Base-by-base conservation (phyloP, 2,113 vertebrate genomes). In the Chlorodrepanis virens region DNA sequence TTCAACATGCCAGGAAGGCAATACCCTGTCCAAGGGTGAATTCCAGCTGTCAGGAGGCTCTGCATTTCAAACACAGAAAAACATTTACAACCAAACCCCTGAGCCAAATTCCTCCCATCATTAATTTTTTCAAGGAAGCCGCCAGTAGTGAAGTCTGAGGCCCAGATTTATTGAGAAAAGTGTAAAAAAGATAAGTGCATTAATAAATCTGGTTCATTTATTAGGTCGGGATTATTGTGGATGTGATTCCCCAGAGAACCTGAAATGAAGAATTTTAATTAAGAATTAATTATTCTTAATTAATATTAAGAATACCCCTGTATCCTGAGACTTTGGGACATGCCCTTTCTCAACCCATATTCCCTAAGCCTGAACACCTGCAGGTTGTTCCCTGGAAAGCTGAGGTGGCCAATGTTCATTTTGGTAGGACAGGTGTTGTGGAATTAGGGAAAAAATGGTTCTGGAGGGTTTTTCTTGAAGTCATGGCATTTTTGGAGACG, bases 41-140 rank as follows among this genome's bases (percentile, higher is more conserved):
- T 91, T 94, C 63, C 93, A 91, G 68, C 35, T 94, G 57, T 90
- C 91, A 74, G 49, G 76, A 81, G n/a, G 40, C 27, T 83, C 71
- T 86, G 59, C 50, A 69, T 94, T 90, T 89, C 83, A 64, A 89
- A 79, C 31, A 61, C 5, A 92, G 37, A 83, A 80, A 89, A 94
- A 76, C 28, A 83, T 92, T 89, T 89, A 80, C 47, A 86, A 25
- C n/a, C 28, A 40, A 69, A 57, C 10, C 23, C 59, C 40, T 0
- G 45, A 83, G 80, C 45, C 87, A 96, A 87, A 87, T 87, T 79
- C 49, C 47, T 76, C 57, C 40, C 53, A 47, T 35, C 79, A 15
- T 40, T 60, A 64, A 22, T 79, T 93, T 67, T 78, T 64, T 79
- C 57, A 47, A 72, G 37, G 63, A 74, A 83, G 22, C 7, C 28